These are phyloP conservation scores for Cacatua alba DNA, from an alignment of 2,113 vertebrate species.

Conservation along the genomic window DNA sequence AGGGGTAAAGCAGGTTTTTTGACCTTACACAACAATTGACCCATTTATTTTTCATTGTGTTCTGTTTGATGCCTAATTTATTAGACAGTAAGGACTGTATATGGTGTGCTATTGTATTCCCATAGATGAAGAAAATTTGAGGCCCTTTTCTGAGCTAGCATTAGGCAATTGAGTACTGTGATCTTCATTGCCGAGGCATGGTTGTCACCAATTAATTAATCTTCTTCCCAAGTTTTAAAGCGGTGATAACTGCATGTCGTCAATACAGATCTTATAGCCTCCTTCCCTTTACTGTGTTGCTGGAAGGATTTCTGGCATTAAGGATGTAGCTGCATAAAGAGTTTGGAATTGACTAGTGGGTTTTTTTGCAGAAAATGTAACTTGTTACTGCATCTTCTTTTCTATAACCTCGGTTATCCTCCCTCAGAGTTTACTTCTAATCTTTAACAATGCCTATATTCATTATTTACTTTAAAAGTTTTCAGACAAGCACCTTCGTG, in stretches of 20 bases:
- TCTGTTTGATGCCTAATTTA: conserved; percentile 29
- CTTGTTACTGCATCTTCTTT: neutral
- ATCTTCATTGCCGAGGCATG: neutral
- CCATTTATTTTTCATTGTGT: conserved; percentile 17
- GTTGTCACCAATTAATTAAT: neutral
- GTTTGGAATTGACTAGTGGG: neutral
- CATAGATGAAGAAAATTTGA: neutral
- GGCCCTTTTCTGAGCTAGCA: neutral
- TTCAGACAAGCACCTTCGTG: neutral
- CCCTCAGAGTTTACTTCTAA: neutral
- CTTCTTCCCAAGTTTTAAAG: neutral
- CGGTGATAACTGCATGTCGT: neutral
- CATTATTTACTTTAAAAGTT: neutral
- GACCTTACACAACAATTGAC: neutral
- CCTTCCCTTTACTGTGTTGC: neutral
- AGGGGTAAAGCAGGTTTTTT: conserved; percentile 3
- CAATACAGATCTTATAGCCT: neutral
- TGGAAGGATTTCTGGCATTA: neutral
- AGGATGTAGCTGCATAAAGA: neutral
- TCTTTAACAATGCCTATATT: neutral
- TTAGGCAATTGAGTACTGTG: neutral
- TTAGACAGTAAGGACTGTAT: neutral
- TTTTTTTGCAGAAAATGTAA: neutral
- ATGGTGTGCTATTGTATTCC: neutral
- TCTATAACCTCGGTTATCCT: neutral